A percentile compares a stretch with the other conserved stretches of the same genome.
These are phyloP conservation scores for Lagria hirta DNA, from an alignment of 2,888 invertebrate genomes.

Conservation along the genomic window DNA sequence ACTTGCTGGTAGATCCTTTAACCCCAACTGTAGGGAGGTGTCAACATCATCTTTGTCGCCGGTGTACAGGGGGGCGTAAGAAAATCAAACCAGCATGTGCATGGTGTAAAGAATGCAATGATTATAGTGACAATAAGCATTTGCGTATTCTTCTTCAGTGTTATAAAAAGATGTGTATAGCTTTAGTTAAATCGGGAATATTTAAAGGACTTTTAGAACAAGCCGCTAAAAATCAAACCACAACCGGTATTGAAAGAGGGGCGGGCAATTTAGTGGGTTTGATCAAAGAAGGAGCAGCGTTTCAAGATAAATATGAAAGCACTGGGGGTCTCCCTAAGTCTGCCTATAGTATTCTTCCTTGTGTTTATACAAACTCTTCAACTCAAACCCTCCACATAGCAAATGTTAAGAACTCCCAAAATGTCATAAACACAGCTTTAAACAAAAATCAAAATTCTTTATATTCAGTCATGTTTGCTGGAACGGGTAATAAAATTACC, in stretches of 20 bases:
- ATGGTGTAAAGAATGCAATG: conserved; percentile 82
- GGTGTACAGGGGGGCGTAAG: conserved; percentile 82
- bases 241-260: conserved; percentile 57
- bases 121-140: conserved; percentile 80
- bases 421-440: conserved; percentile 33
- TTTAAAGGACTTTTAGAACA: conserved; percentile 61
- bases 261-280: conserved; percentile 69
- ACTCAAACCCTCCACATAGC: conserved; percentile 54
- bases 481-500: conserved; percentile 79
- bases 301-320: conserved; percentile 74
- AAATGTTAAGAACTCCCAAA: conserved; percentile 29
- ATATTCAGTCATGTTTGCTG: conserved; percentile 80
- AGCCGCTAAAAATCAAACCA: conserved; percentile 58
- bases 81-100: conserved; percentile 81
- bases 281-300: conserved; percentile 78
- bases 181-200: conserved; percentile 72
- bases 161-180: conserved; percentile 86
- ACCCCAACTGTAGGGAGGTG: conserved; percentile 77
- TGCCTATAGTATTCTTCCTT: conserved; percentile 72
- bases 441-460: conserved; percentile 60
- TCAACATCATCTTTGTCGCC: conserved; percentile 86
- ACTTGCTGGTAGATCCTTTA: conserved; percentile 78
- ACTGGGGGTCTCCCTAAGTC: conserved; percentile 73
- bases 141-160: conserved; percentile 81
- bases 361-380: conserved; percentile 69